Percentiles rank a stretch among this genome's conserved stretches.
These are phyloP conservation scores for Dendrocopos noguchii DNA, from an alignment of 2,113 vertebrate species.

Conservation along the genomic window DNA sequence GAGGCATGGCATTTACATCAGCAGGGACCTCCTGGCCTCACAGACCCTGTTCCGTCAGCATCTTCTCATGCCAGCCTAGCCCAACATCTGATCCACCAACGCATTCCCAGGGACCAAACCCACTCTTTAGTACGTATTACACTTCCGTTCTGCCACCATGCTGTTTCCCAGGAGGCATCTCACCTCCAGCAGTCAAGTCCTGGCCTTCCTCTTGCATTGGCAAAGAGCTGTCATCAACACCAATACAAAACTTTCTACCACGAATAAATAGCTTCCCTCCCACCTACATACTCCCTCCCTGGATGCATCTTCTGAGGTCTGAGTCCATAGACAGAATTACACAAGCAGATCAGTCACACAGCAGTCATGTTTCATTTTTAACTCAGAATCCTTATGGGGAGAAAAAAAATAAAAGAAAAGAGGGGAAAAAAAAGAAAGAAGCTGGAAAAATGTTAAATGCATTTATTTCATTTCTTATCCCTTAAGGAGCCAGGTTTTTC, in stretches of 20 bases:
- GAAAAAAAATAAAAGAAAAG: slow-evolving; percentile 70
- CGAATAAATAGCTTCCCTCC: slow-evolving; percentile 77
- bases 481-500: slow-evolving; percentile 81
- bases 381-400: slow-evolving; percentile 90
- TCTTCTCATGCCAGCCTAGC: slow-evolving; percentile 32
- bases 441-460: slow-evolving; percentile 84
- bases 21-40: not conserved
- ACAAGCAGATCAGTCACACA: slow-evolving; percentile 90
- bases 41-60: slow-evolving; percentile 54
- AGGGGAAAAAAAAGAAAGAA: slow-evolving; percentile 80
- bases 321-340: slow-evolving; percentile 83
- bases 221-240: slow-evolving; percentile 82
- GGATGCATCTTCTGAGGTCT: slow-evolving; percentile 70
- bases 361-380: slow-evolving; percentile 90
- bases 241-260: slow-evolving; percentile 72
- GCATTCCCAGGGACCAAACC: not conserved
- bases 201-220: not conserved
- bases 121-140: slow-evolving; percentile 25
- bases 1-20: not conserved
- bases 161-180: slow-evolving; percentile 74
- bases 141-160: slow-evolving; percentile 77
- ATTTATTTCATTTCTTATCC: slow-evolving; percentile 79
- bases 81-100: not conserved
- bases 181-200: slow-evolving; percentile 50
- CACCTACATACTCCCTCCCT: slow-evolving; percentile 4